Base-by-base conservation (phyloP, 1,140 invertebrate genomes). In the Drosophila carrolli region DNA sequence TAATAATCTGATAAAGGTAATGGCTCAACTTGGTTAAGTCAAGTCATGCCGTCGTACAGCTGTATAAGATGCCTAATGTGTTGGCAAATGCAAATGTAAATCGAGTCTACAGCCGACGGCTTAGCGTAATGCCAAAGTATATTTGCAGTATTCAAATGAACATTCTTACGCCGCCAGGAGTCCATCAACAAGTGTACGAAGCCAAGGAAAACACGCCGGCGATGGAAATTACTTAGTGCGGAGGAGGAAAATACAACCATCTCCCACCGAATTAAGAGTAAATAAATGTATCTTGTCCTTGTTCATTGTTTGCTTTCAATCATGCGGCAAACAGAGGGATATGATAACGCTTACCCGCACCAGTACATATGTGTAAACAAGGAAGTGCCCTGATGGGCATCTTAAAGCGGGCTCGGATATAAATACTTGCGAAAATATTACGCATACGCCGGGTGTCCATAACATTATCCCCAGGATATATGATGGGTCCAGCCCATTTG, bases 111-210 rank as follows among this genome's bases (percentile, higher is more conserved):
- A 43, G 56, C 70, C 67, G 38, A 48, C 44, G 70, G 70, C 70
- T 73, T n/a, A 54, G 48, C 23, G 56, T 60, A 73, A 60, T 73
- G 40, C 47, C 47, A 73, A 58, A 73, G 48, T 23, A 41, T 73
- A 47, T 73, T 73, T 72, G 54, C 67, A 72, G 41, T 60, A 73
- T 72, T 72, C 41, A 73, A 73, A 73, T 73, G 66, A 73, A 60
- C 67, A 72, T 54, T 73, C 32, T 54, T 54, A n/a, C 41, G 48
- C 41, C 56, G 48, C 47, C 40, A 60, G 70, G 47, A 73, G 55
- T 60, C 70, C 66, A 54, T 73, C 70, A 73, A 61, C 67, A 73
- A 73, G 70, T 72, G 70, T 48, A 40, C 8, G 29, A 8, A 23
- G 72, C 35, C 47, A 46, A 37, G 47, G 60, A 29, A 16, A 19